phyloP scores from a whole-genome alignment of 2,888 invertebrate genomes.

The Drosophila anceps region DNA sequence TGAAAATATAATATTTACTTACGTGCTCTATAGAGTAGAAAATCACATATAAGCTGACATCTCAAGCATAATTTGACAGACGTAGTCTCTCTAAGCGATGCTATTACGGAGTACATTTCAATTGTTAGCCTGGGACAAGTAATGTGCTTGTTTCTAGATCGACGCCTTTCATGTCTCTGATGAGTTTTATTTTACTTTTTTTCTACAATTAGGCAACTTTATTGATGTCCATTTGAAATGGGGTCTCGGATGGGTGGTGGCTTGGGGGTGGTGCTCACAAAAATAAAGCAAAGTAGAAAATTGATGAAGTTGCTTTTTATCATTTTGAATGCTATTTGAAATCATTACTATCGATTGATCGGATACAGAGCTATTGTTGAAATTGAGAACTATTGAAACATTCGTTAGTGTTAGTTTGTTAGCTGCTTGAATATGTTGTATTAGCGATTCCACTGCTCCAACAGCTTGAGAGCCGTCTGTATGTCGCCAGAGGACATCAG shows the following conservation, averaged over 20 bases:
- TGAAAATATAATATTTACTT: neutral
- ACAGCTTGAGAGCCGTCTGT: conserved; percentile 46
- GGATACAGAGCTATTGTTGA: conserved; percentile 20
- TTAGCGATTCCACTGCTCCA: conserved; percentile 58
- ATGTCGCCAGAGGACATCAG: conserved; percentile 57
- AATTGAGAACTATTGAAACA: neutral
- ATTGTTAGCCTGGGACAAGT: neutral
- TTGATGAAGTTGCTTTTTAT: conserved; percentile 10
- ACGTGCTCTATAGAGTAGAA: neutral
- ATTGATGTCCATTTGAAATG: conserved; percentile 2
- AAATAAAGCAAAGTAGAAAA: conserved; percentile 2
- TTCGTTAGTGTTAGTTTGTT: neutral
- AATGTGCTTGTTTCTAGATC: neutral
- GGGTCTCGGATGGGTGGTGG: neutral
- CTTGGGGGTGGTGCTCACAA: neutral
- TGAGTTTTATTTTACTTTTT: neutral
- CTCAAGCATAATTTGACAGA: neutral
- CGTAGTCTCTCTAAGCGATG: neutral
- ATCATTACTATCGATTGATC: conserved; percentile 2
- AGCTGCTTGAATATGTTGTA: neutral
- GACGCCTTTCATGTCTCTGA: neutral
- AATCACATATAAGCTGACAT: neutral
- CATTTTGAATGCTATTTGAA: conserved; percentile 36
- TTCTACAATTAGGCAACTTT: conserved; percentile 2
- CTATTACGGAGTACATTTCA: neutral